Conservation (phyloP, 1,140 invertebrate species). For the Onthophagus taurus region DNA sequence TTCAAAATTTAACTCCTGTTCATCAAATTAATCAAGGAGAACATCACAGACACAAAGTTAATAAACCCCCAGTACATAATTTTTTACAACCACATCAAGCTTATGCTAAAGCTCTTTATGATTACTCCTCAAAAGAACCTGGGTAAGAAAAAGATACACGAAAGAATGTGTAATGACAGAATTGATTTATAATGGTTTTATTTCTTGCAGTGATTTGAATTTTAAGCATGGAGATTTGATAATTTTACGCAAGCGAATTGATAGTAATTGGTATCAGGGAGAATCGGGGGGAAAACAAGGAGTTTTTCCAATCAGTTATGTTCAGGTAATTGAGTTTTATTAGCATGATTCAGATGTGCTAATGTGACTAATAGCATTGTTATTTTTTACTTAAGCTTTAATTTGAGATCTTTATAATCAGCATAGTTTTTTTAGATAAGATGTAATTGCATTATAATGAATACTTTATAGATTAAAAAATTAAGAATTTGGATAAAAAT, state of each 20-base stretch:
- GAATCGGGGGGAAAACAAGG: constrained; percentile 71
- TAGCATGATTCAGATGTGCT: no score
- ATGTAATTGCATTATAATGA: no score
- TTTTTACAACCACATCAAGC: constrained; percentile 43
- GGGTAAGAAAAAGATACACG: no score
- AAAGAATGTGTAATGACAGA: no score
- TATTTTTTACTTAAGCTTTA: no score
- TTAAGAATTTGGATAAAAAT: no score
- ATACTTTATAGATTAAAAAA: no score
- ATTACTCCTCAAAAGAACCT: constrained; percentile 73
- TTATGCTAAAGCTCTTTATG: constrained; percentile 78
- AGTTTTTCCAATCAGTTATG: constrained; percentile 80
- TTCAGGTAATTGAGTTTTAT: constrained; percentile 56
- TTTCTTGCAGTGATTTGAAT: constrained; percentile 63
- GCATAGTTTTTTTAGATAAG: no score
- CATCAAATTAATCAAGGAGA: constrained; percentile 18
- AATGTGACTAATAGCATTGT: no score
- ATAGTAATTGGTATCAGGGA: constrained; percentile 86
- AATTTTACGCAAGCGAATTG: constrained; percentile 70
- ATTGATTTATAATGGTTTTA: constrained; percentile 11
- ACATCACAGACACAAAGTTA: constrained; percentile 25
- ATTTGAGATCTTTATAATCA: no score
- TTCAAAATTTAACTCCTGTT: constrained; percentile 21
- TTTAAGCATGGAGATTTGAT: constrained; percentile 83
- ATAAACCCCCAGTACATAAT: constrained; percentile 26